phyloP scores from a whole-genome alignment of 2,888 invertebrate species.

The Plagiodera versicolora region DNA sequence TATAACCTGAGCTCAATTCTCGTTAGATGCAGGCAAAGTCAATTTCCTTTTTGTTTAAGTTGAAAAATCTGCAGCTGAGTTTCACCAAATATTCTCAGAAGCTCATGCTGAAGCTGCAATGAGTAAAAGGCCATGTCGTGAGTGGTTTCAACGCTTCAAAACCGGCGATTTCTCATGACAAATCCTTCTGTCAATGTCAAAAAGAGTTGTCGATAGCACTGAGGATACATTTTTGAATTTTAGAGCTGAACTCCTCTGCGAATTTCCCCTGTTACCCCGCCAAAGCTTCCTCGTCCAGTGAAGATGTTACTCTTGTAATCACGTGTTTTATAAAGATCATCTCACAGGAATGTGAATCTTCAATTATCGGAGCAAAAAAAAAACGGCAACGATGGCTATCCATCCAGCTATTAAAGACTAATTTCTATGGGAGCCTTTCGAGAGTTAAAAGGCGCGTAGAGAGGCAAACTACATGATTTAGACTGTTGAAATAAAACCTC shows the following conservation, averaged over 20 bases:
- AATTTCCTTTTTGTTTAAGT: too few relatives aligned
- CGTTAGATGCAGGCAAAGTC: too few relatives aligned
- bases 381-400: slow-evolving; percentile 35
- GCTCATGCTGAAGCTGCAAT: too few relatives aligned
- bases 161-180: too few relatives aligned
- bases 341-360: slow-evolving; percentile 36
- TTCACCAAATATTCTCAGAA: too few relatives aligned
- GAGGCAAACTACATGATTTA: slow-evolving; percentile 16
- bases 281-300: slow-evolving; percentile 16
- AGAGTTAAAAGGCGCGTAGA: slow-evolving; percentile 21
- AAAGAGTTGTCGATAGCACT: too few relatives aligned
- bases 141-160: too few relatives aligned
- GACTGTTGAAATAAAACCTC: slow-evolving; percentile 6
- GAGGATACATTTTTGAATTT: background rate
- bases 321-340: slow-evolving; percentile 37
- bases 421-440: slow-evolving; percentile 25
- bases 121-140: too few relatives aligned
- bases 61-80: too few relatives aligned
- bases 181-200: too few relatives aligned
- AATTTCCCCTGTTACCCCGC: slow-evolving; percentile 2
- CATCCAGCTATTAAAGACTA: slow-evolving; percentile 36
- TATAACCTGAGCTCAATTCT: too few relatives aligned
- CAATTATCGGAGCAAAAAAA: slow-evolving; percentile 31
- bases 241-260: slow-evolving; percentile 6
- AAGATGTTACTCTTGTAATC: slow-evolving; percentile 30